Percentiles rank a stretch among this genome's conserved stretches.
phyloP scores from a whole-genome alignment of 2,797 vertebrate species.

The Xenopus petersii region DNA sequence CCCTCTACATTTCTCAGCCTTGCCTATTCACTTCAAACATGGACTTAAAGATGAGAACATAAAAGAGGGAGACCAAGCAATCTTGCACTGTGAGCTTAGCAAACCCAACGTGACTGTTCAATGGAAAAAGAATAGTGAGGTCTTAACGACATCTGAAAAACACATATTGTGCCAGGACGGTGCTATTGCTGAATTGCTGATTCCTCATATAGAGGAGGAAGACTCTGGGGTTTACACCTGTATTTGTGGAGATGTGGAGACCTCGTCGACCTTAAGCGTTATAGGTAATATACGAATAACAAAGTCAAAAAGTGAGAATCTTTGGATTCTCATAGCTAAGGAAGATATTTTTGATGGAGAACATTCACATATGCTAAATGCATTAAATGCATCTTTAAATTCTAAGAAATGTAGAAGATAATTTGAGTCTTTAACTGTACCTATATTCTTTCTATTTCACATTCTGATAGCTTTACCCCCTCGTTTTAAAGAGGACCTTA shows the following conservation, averaged over 20 bases:
- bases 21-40: conserved; percentile 68
- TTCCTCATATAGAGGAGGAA: conserved; percentile 63
- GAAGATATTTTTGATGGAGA: no score
- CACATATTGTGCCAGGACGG: conserved; percentile 73
- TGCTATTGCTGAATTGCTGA: conserved; percentile 66
- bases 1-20: conserved; percentile 59
- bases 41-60: conserved; percentile 59
- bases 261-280: conserved; percentile 73
- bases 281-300: conserved; percentile 59
- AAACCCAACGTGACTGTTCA: conserved; percentile 63
- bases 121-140: conserved; percentile 70
- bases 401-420: no score
- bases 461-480: conserved; percentile 59
- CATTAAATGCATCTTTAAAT: no score
- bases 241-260: conserved; percentile 69
- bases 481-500: conserved; percentile 64
- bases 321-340: no score
- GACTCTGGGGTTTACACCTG: conserved; percentile 83
- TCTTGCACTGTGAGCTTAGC: conserved; percentile 75
- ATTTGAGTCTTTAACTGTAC: not conserved
- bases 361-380: no score
- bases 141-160: conserved; percentile 65
- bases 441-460: not conserved
- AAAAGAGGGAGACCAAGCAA: conserved; percentile 55
- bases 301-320: no score